Evolutionary conservation across 2,797 vertebrate species (phyloP).

Genomic region (Naso thynnoides): DNA sequence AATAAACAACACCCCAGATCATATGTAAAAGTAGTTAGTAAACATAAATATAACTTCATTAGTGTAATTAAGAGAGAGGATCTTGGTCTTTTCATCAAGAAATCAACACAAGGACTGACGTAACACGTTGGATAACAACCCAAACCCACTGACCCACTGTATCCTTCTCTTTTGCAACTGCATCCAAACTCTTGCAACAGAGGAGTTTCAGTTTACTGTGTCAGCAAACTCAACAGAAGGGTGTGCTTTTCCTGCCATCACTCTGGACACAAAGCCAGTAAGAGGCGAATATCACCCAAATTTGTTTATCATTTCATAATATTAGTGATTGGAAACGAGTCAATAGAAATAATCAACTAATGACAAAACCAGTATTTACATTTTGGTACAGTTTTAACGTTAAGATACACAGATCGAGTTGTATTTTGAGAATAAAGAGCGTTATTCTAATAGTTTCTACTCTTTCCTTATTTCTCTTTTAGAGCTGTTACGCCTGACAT

Average conservation of each 20-base stretch:
- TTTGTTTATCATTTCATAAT: neutral
- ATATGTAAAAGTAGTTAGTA: too few species aligned
- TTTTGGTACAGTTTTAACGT: neutral
- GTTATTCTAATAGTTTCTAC: constrained; percentile 40
- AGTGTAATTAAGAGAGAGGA: neutral
- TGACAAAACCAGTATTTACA: neutral
- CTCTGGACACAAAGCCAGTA: constrained; percentile 12
- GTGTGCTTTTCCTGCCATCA: constrained; percentile 64
- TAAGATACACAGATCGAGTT: constrained; percentile 1
- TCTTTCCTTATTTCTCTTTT: constrained; percentile 68
- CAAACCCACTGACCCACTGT: constrained; percentile 47
- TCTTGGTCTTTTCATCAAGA: constrained; percentile 3
- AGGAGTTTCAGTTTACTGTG: constrained; percentile 69
- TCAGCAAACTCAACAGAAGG: constrained; percentile 76
- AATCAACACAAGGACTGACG: constrained; percentile 38
- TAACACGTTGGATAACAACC: constrained; percentile 54
- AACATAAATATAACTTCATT: too few species aligned
- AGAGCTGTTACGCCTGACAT: constrained; percentile 83
- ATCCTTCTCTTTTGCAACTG: constrained; percentile 76
- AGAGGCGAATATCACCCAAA: constrained; percentile 26
- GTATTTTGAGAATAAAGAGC: constrained; percentile 19
- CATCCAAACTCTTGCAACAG: constrained; percentile 75
- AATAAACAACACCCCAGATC: too few species aligned
- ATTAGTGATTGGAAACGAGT: constrained; percentile 1
- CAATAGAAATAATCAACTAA: constrained; percentile 3